phyloP scores from a whole-genome alignment of 1,140 invertebrate genomes.

The Mactra quadrangularis region DNA sequence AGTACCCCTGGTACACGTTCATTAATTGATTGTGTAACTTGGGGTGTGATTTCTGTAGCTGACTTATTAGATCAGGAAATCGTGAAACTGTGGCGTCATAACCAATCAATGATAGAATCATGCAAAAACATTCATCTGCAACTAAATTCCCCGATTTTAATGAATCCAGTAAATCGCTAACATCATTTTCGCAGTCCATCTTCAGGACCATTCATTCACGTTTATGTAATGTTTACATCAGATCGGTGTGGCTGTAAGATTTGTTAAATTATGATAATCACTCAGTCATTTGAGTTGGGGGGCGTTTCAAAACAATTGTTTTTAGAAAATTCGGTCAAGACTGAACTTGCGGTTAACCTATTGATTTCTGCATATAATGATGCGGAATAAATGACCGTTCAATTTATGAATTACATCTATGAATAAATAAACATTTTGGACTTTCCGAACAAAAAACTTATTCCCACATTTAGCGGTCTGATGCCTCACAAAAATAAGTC shows the following conservation, averaged over 20 bases:
- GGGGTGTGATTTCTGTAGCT: constrained; percentile 9
- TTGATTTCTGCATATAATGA: too few species aligned
- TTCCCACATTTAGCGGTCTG: neutral
- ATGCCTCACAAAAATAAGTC: neutral
- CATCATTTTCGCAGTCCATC: neutral
- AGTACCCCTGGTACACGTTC: constrained; percentile 55
- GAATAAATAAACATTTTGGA: too few species aligned
- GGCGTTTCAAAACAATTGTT: neutral
- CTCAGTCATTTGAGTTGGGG: too few species aligned
- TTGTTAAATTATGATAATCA: neutral
- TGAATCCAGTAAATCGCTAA: neutral
- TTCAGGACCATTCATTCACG: neutral
- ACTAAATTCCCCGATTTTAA: constrained; percentile 26
- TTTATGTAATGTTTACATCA: constrained; percentile 15
- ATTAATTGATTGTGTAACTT: constrained; percentile 42
- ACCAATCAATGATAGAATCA: constrained; percentile 61
- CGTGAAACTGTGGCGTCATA: constrained; percentile 40
- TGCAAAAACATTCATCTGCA: constrained; percentile 66
- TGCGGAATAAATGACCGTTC: too few species aligned
- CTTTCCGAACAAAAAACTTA: too few species aligned
- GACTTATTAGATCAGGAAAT: constrained; percentile 44
- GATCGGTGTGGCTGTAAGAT: neutral
- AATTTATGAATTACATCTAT: too few species aligned
- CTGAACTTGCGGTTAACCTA: too few species aligned
- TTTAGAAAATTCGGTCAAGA: too few species aligned